Base-by-base conservation (phyloP, 1,140 invertebrate genomes). In the Leptinotarsa texana region DNA sequence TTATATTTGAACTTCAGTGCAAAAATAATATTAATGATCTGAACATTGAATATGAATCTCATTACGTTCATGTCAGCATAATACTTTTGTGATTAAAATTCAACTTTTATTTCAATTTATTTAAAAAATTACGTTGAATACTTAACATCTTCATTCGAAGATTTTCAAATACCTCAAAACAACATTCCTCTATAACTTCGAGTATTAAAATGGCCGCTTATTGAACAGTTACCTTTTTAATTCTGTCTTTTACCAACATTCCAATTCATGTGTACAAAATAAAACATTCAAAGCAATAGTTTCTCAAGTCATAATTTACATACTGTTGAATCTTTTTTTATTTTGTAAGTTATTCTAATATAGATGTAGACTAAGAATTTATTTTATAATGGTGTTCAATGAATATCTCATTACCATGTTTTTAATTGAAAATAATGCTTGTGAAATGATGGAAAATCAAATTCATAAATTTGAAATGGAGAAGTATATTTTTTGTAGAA, bases 101-200 rank as follows among this genome's bases (percentile, higher is more conserved):
- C n/a, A n/a, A 15, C 3, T 57, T 57, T 15, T n/a, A 17, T 57
- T 57, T 17, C n/a, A 57, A 57, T 57, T 57, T n/a, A 18, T 15
- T 15, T 6, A 57, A 57, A 57, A 57, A 11, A 2, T 42, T 6
- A 27, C 24, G 65, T 67, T 42, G 42, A 67, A 67, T 67, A 67
- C 27, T n/a, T 67, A 67, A 42, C 17, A 18, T 17, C 51, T 57
- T 57, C 51, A 57, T 57, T 57, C 4, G 51, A 57, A 57, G 51
- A 57, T 17, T 66, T 73, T 65, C 57, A 69, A 72, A 74, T 78
- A 78, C 77, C 77, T 78, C 77, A 78, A 13, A 57, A 33, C 47
- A 72, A 78, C 77, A 78, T 78, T 78, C 77, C 77, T 76, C 66
- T 15, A 69, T 13, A 17, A 24, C 21, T 24, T 51, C n/a, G 11